Evolutionary conservation across 1,140 invertebrate species (phyloP), one percentile per base, ranked within the genome.

Genomic region (Zaprionus tsacasi): DNA sequence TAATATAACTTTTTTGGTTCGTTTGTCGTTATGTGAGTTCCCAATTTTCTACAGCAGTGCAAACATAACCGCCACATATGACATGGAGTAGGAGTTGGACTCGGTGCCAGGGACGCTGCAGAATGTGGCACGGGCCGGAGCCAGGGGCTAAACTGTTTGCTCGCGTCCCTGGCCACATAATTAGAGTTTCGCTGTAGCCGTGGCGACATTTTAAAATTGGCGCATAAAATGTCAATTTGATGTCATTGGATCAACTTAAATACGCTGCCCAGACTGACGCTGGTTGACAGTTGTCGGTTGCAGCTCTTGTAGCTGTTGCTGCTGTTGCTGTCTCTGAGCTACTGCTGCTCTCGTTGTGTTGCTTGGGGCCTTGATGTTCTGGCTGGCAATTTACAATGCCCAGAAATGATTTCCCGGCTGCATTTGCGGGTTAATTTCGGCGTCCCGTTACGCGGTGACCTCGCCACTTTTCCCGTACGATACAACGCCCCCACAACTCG

Each of bases 181-280:
- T 87, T 88, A 87, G 65, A 82, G 83, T 70, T 87, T 88, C 60
- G 67, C 72, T 74, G 82, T 72, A 43, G 71, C 60, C 82, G 69
- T 81, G 74, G 70, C 68, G 66, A 67, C 78, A 78, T 81, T 88
- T 88, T 88, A 83, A 89, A 88, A 88, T 89, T 88, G 83, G 85
- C 83, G 80, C 83, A 88, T 88, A 88, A 88, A 88, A 88, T 88
- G 83, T 85, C 85, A 89, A 88, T 88, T 88, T 88, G 85, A 88
- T 88, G 83, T 89, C 83, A 88, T 88, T 88, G 83, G 85, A 88
- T 88, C 83, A 88, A 89, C 83, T 88, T 89, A 88, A 88, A 88
- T 89, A 85, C 72, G 76, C 59, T 75, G 55, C 65, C 63, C 74
- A 45, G 50, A 63, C 50, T 69, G 71, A 57, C 70, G 74, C 12